phyloP scores from a whole-genome alignment of 2,888 invertebrate genomes.

The Entomobrya proxima region DNA sequence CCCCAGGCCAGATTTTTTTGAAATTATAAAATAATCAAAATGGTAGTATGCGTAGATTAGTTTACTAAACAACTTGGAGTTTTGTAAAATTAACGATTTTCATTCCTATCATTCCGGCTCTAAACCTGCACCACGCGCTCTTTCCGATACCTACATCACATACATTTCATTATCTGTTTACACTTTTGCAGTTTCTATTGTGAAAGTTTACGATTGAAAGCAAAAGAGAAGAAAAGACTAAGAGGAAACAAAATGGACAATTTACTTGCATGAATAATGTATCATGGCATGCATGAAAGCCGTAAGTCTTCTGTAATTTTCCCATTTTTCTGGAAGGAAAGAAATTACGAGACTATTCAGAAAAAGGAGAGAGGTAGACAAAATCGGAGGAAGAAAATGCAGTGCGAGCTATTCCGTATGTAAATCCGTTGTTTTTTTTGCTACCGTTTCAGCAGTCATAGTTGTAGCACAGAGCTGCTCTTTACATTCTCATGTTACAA shows the following conservation, averaged over 20 bases:
- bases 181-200: neutral
- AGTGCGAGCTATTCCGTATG: neutral
- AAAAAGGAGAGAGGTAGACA: neutral
- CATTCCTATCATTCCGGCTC: no score
- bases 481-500: neutral
- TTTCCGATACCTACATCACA: no score
- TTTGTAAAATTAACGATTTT: no score
- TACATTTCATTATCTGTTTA: conserved; percentile 14
- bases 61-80: no score
- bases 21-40: no score
- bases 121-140: no score
- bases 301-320: conserved; percentile 40
- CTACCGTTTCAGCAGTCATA: no score
- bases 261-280: conserved; percentile 47
- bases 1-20: no score
- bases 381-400: neutral
- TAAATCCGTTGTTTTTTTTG: neutral
- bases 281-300: conserved; percentile 38
- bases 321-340: conserved; percentile 26
- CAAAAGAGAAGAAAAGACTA: neutral
- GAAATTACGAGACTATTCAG: neutral
- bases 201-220: neutral
- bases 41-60: no score
- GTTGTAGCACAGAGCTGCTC: no score
- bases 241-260: conserved; percentile 31